Evolutionary conservation across 2,113 vertebrate species (phyloP).

Genomic region (Ptychochromis oligacanthus): DNA sequence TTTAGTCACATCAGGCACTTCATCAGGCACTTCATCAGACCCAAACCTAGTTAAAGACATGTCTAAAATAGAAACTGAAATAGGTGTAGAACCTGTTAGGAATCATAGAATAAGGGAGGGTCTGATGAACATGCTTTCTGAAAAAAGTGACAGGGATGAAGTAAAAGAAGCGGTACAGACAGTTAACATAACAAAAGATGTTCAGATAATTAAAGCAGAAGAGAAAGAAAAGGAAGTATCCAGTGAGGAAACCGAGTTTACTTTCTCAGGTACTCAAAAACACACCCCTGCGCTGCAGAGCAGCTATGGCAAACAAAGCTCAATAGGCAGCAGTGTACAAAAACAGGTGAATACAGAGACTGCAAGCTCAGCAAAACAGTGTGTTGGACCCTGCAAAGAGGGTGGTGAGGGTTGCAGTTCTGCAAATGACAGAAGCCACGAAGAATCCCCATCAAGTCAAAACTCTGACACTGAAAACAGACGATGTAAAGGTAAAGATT

Average conservation of each 20-base stretch:
- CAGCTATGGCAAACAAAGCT: neutral
- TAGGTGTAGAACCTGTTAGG: slow-evolving; percentile 10
- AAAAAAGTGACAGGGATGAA: slow-evolving; percentile 1
- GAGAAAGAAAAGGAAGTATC: slow-evolving; percentile 28
- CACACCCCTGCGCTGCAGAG: neutral
- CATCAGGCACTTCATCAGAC: slow-evolving; percentile 48
- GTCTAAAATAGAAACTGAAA: neutral
- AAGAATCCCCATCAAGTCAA: slow-evolving; percentile 26
- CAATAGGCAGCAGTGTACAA: neutral
- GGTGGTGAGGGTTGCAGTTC: neutral
- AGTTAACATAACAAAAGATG: slow-evolving; percentile 26
- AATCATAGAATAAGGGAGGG: neutral
- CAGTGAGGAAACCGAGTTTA: slow-evolving; percentile 4
- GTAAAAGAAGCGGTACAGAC: slow-evolving; percentile 42
- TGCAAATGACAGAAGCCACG: neutral
- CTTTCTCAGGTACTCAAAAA: neutral
- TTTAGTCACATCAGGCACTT: slow-evolving; percentile 35
- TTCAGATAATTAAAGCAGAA: slow-evolving; percentile 36
- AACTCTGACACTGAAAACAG: neutral
- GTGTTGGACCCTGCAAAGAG: neutral
- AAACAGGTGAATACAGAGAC: neutral
- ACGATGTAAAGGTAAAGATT: slow-evolving; percentile 12
- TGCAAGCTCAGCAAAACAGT: neutral
- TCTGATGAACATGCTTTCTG: neutral
- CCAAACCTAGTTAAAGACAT: slow-evolving; percentile 31